Evolutionary conservation across 2,797 vertebrate genomes (phyloP).

Genomic region (Manis javanica): DNA sequence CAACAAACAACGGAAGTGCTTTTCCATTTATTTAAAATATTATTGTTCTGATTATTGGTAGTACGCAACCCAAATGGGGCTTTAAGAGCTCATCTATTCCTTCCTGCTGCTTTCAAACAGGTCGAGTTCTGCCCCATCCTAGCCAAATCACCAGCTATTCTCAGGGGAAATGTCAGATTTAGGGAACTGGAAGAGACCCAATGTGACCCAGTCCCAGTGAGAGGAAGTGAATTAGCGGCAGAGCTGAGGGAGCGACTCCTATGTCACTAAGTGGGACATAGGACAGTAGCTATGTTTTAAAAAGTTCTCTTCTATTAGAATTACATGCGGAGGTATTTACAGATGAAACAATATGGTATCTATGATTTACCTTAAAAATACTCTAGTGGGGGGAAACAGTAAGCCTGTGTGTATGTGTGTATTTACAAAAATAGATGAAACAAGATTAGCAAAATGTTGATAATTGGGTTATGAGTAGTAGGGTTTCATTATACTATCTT

Average conservation of each 20-base stretch:
- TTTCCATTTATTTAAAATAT: background rate
- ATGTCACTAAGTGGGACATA: background rate
- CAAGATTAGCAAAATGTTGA: background rate
- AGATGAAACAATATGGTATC: background rate
- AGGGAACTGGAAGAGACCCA: background rate
- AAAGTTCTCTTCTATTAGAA: constrained; percentile 19
- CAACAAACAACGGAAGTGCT: background rate
- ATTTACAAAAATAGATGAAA: constrained; percentile 10
- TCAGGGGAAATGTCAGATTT: background rate
- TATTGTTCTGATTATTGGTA: background rate
- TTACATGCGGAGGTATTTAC: background rate
- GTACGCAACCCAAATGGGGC: background rate
- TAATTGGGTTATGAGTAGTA: background rate
- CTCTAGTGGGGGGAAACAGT: background rate
- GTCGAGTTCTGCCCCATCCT: background rate
- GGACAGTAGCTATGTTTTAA: background rate
- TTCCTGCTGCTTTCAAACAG: background rate
- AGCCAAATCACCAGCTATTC: background rate
- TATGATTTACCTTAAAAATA: background rate
- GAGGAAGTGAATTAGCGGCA: background rate
- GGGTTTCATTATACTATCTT: background rate
- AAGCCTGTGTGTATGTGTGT: background rate
- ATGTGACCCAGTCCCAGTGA: background rate
- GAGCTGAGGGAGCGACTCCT: background rate
- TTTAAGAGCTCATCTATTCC: background rate